Evolutionary conservation across 2,888 invertebrate genomes (phyloP).

Genomic region (Arctia plantaginis): DNA sequence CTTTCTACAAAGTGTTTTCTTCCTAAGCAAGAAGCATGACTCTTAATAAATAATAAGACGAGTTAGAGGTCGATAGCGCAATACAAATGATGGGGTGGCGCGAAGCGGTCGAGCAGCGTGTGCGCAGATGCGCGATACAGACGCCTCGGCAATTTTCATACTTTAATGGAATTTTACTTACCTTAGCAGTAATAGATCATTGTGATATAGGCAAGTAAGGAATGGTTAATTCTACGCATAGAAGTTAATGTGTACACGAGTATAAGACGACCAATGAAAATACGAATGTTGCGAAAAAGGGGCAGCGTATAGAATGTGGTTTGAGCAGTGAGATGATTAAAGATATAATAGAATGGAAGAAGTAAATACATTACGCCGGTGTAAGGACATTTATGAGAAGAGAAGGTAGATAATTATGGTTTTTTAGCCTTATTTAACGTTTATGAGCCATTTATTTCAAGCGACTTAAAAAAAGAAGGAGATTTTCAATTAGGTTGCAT

Average conservation of each 20-base stretch:
- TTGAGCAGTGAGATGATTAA: background rate
- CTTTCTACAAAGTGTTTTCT: constrained; percentile 15
- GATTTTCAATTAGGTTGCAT: too few species aligned
- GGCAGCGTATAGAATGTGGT: background rate
- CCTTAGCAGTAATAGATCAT: background rate
- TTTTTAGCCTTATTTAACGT: too few species aligned
- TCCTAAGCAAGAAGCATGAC: constrained; percentile 36
- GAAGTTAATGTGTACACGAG: background rate
- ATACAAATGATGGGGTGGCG: constrained; percentile 65
- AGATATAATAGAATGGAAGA: background rate
- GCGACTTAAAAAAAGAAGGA: too few species aligned
- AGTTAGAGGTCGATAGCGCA: constrained; percentile 33
- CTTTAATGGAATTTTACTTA: constrained; percentile 8
- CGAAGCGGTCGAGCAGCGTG: constrained; percentile 40
- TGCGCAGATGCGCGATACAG: constrained; percentile 57
- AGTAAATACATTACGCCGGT: too few species aligned
- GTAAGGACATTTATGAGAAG: too few species aligned
- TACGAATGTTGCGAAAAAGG: background rate
- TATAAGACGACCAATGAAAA: background rate
- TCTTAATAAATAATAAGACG: constrained; percentile 51
- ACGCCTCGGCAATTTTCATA: constrained; percentile 37
- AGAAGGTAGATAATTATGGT: too few species aligned
- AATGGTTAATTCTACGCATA: background rate
- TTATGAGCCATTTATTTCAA: too few species aligned
- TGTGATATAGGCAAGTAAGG: background rate